These are phyloP conservation scores for Enteromius paludinosus DNA, from an alignment of 2,797 vertebrate species.

Conservation along the genomic window DNA sequence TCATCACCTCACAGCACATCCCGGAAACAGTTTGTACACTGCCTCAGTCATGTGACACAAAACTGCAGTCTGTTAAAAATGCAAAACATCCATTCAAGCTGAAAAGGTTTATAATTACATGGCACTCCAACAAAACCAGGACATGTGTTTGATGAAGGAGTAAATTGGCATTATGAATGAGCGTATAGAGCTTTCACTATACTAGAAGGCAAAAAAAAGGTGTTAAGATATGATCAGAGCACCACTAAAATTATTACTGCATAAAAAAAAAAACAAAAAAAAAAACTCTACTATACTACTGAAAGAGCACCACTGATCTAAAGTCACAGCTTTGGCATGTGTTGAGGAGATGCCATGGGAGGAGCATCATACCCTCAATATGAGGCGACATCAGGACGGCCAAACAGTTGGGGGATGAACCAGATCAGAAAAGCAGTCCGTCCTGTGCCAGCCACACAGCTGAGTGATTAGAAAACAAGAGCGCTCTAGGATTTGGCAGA, in stretches of 20 bases:
- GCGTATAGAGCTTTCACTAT: background rate
- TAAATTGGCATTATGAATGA: background rate
- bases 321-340: constrained; percentile 16
- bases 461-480: constrained; percentile 47
- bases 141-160: background rate
- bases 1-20: constrained; percentile 9
- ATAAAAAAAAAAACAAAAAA: constrained; percentile 5
- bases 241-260: background rate
- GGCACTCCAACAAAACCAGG: constrained; percentile 22
- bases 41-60: constrained; percentile 6
- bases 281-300: background rate
- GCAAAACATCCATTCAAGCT: background rate
- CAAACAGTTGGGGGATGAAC: constrained; percentile 39
- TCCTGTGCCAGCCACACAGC: constrained; percentile 48
- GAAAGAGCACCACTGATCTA: constrained; percentile 6
- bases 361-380: constrained; percentile 6
- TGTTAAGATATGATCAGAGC: background rate
- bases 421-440: constrained; percentile 22
- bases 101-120: background rate
- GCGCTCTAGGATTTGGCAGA: constrained; percentile 48
- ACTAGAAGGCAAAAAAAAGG: background rate
- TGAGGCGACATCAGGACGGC: background rate
- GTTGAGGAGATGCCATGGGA: constrained; percentile 1
- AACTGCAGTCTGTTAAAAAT: constrained; percentile 9
- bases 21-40: background rate